Conservation (phyloP, 2,797 vertebrate genomes). For the Catostomus latipinnis region DNA sequence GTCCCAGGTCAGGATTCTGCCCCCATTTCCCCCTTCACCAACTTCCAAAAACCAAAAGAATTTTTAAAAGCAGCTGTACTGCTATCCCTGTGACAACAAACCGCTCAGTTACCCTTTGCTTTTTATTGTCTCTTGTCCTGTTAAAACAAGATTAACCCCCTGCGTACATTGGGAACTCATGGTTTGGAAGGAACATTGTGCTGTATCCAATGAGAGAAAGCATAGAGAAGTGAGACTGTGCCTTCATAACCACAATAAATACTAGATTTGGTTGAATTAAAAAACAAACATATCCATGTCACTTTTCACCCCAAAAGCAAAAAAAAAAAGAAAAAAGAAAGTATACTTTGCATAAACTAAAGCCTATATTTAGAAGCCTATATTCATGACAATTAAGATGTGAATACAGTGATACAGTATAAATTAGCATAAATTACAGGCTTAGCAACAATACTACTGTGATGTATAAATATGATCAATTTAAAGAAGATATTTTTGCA, state of each 20-base stretch:
- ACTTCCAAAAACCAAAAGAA: conserved; percentile 55
- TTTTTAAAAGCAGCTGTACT: conserved; percentile 36
- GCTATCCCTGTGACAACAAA: conserved; percentile 39
- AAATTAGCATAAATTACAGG: too few relatives aligned
- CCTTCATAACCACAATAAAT: neutral
- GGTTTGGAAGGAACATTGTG: conserved; percentile 82
- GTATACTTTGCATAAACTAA: neutral
- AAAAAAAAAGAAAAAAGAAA: neutral
- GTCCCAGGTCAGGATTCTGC: conserved; percentile 93
- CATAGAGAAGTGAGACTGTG: conserved; percentile 25
- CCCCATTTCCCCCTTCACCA: conserved; percentile 49
- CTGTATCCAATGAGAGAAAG: conserved; percentile 44
- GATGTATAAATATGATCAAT: too few relatives aligned
- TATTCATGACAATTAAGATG: neutral
- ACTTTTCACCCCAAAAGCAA: neutral
- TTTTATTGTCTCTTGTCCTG: conserved; percentile 47
- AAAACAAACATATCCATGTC: neutral
- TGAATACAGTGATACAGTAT: too few relatives aligned
- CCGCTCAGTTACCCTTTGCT: conserved; percentile 64
- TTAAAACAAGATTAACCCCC: conserved; percentile 70
- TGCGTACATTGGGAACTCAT: conserved; percentile 78
- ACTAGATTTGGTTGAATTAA: neutral
- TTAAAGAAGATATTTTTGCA: too few relatives aligned
- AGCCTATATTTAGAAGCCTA: neutral
- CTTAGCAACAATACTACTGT: too few relatives aligned